phyloP scores from a whole-genome alignment of 2,888 invertebrate genomes.

The Trichopoda pennipes region DNA sequence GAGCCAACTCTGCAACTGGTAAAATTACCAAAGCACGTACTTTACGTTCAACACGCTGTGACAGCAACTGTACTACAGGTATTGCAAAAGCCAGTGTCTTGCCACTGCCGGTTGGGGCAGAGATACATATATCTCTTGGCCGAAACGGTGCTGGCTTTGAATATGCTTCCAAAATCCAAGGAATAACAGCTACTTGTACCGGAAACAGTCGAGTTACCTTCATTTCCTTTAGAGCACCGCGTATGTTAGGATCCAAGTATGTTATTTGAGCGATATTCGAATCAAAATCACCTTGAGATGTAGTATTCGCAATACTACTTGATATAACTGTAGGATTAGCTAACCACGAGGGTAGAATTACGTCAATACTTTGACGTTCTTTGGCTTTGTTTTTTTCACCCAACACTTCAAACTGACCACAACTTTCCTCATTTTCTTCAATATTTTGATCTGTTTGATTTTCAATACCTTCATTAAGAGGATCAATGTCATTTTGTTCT shows the following conservation, averaged over 20 bases:
- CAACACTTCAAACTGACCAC: slow-evolving; percentile 81
- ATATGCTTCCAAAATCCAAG: slow-evolving; percentile 87
- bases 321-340: slow-evolving; percentile 89
- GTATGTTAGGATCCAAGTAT: slow-evolving; percentile 85
- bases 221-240: slow-evolving; percentile 85
- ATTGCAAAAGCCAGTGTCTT: slow-evolving; percentile 97
- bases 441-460: slow-evolving; percentile 17
- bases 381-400: slow-evolving; percentile 84
- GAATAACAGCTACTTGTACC: slow-evolving; percentile 89
- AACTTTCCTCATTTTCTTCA: slow-evolving; percentile 2
- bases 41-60: slow-evolving; percentile 83
- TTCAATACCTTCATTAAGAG: slow-evolving; percentile 48
- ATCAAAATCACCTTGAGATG: slow-evolving; percentile 82
- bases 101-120: slow-evolving; percentile 98
- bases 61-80: slow-evolving; percentile 90
- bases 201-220: slow-evolving; percentile 91
- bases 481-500: slow-evolving; percentile 11
- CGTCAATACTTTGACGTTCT: slow-evolving; percentile 84
- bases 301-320: slow-evolving; percentile 81
- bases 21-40: slow-evolving; percentile 93
- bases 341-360: slow-evolving; percentile 93
- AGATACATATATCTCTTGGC: slow-evolving; percentile 96
- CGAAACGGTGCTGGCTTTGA: slow-evolving; percentile 84
- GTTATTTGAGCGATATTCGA: slow-evolving; percentile 60
- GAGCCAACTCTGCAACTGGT: slow-evolving; percentile 95